Evolutionary conservation across 2,797 vertebrate species (phyloP).

Genomic region (Xerus rutilus): DNA sequence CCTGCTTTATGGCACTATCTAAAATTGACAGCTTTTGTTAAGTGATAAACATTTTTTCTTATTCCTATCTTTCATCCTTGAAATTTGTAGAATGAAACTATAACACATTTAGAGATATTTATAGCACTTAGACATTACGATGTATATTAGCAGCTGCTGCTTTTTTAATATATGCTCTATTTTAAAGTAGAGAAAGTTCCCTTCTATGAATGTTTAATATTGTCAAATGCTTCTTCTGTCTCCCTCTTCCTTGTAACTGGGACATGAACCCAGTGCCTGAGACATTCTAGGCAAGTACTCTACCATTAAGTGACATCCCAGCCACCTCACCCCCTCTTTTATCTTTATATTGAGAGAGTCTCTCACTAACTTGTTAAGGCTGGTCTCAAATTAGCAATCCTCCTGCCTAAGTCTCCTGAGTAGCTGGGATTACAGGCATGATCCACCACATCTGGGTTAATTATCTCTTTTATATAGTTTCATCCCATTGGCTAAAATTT

Average conservation of each 20-base stretch:
- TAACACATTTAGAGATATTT: no score
- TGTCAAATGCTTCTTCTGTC: not conserved
- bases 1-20: not conserved
- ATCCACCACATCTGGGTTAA: no score
- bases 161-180: not conserved
- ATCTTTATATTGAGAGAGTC: no score
- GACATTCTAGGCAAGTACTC: no score
- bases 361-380: no score
- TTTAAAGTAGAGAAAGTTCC: not conserved
- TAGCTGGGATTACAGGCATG: no score
- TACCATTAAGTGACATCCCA: no score
- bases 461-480: not conserved
- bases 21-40: constrained; percentile 12
- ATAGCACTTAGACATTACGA: not conserved
- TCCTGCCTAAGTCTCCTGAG: no score
- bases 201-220: not conserved
- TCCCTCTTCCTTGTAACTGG: not conserved
- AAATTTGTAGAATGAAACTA: no score
- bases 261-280: no score
- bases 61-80: not conserved
- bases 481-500: not conserved
- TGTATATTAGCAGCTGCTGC: not conserved
- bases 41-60: not conserved
- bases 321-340: no score
- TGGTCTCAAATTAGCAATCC: no score